Evolutionary conservation across 2,113 vertebrate species (phyloP).

Genomic region (Amphilophus citrinellus): DNA sequence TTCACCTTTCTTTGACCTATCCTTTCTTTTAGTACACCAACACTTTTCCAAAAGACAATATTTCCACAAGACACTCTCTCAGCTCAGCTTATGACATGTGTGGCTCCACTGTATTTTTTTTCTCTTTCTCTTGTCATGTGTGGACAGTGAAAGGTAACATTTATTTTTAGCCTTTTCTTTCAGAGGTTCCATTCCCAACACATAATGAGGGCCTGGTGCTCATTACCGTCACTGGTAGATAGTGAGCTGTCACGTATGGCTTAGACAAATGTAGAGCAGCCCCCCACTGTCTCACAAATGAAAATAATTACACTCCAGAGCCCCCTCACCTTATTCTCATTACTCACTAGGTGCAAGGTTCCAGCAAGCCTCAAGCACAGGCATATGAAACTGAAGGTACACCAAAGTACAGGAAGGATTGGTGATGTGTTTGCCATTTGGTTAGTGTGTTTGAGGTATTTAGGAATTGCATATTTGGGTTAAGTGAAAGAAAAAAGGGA

Average conservation of each 20-base stretch:
- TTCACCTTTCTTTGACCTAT: constrained; percentile 36
- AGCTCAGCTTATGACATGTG: constrained; percentile 26
- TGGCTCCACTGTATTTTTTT: constrained; percentile 10
- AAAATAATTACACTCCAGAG: constrained; percentile 84
- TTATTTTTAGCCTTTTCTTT: constrained; percentile 75
- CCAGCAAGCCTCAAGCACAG: constrained; percentile 29
- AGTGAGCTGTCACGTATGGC: constrained; percentile 73
- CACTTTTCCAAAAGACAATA: constrained; percentile 38
- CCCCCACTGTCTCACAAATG: constrained; percentile 75
- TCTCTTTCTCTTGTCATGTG: constrained; percentile 30
- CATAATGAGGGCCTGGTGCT: constrained; percentile 78
- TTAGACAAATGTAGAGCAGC: constrained; percentile 74
- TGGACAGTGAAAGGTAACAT: constrained; percentile 64
- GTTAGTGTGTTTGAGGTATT: neutral
- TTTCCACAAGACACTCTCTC: constrained; percentile 22
- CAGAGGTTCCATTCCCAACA: constrained; percentile 58
- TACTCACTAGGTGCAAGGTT: constrained; percentile 67
- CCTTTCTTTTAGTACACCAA: constrained; percentile 29
- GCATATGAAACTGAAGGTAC: constrained; percentile 38
- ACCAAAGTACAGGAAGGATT: neutral
- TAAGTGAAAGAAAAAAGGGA: neutral
- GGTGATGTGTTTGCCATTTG: neutral
- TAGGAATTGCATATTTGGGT: neutral
- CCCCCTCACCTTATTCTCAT: constrained; percentile 77
- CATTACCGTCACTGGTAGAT: constrained; percentile 73